Percentiles rank a stretch among this genome's conserved stretches.
phyloP scores from a whole-genome alignment of 2,113 vertebrate species.

The human region DNA sequence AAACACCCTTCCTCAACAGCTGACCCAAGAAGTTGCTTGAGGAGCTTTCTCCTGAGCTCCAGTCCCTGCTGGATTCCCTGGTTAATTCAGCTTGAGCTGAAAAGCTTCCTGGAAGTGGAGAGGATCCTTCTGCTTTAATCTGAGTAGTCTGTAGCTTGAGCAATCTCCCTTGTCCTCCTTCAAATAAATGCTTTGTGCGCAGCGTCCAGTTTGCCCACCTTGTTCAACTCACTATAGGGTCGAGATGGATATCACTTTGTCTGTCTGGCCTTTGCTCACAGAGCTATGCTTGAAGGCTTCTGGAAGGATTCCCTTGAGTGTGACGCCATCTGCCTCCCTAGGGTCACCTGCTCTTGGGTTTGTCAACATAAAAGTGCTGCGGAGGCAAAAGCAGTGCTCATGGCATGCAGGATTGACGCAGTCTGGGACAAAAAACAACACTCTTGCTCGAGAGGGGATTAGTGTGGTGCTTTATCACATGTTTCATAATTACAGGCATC shows the following conservation, averaged over 20 bases:
- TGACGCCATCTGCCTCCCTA: background rate
- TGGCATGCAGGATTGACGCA: background rate
- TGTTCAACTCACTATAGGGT: slow-evolving; percentile 68
- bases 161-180: slow-evolving; percentile 70
- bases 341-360: background rate
- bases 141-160: slow-evolving; percentile 82
- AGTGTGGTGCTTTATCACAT: background rate
- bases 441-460: background rate
- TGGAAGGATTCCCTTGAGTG: background rate
- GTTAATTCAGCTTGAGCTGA: slow-evolving; percentile 73
- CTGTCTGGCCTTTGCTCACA: slow-evolving; percentile 16
- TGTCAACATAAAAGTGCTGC: background rate
- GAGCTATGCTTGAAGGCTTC: background rate
- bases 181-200: slow-evolving; percentile 81
- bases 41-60: slow-evolving; percentile 67
- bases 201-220: slow-evolving; percentile 69
- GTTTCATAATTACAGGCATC: background rate
- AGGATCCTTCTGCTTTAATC: slow-evolving; percentile 40
- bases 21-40: slow-evolving; percentile 57
- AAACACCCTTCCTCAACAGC: slow-evolving; percentile 52
- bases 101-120: slow-evolving; percentile 15
- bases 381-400: background rate
- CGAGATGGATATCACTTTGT: slow-evolving; percentile 9
- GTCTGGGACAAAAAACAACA: background rate
- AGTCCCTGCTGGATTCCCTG: slow-evolving; percentile 29